A percentile compares a stretch with the other conserved stretches of the same genome.
Conservation (phyloP, 2,113 vertebrate species). For the Natator depressus region DNA sequence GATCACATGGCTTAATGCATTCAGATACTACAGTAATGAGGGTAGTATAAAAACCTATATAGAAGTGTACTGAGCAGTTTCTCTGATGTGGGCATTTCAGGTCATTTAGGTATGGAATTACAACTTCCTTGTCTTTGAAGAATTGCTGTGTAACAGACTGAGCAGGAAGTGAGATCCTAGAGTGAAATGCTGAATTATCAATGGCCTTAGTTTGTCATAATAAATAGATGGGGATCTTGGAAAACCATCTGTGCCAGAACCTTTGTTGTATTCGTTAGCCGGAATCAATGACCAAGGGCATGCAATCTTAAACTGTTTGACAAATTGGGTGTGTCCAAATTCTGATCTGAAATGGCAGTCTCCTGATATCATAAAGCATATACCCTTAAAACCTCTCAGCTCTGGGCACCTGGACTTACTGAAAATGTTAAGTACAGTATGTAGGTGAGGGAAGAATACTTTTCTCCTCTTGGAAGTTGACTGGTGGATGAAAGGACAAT, state of each 20-base stretch:
- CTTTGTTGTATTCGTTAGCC: constrained; percentile 14
- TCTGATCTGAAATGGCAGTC: neutral
- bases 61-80: neutral
- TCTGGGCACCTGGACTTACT: neutral
- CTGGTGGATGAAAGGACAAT: neutral
- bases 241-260: neutral
- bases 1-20: neutral
- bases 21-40: neutral
- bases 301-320: neutral
- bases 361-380: neutral
- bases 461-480: neutral
- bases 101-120: rapidly evolving
- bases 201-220: neutral
- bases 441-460: neutral
- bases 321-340: neutral
- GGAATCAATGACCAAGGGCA: neutral
- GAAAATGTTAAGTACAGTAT: neutral
- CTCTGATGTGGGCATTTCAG: rapidly evolving
- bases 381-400: neutral
- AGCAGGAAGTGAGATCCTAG: neutral
- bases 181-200: neutral
- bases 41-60: neutral
- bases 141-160: rapidly evolving
- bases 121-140: neutral
- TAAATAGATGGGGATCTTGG: neutral